Evolutionary conservation across 2,888 invertebrate species (phyloP).

Genomic region (Leptura quadrifasciata): DNA sequence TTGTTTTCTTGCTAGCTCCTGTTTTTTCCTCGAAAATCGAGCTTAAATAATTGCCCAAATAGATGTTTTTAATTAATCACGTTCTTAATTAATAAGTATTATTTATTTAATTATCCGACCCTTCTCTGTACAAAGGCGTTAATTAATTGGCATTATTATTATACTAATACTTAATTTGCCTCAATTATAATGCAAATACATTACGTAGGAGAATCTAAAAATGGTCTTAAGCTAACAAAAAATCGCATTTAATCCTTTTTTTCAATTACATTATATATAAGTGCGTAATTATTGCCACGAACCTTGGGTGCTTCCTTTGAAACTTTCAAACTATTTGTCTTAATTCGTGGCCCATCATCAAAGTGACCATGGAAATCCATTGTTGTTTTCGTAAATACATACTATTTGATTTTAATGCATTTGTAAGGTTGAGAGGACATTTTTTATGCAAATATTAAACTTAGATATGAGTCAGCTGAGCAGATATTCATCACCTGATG

Average conservation of each 20-base stretch:
- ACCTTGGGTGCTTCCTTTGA: constrained; percentile 26
- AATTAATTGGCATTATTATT: not conserved
- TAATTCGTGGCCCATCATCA: constrained; percentile 21
- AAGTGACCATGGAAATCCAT: constrained; percentile 21
- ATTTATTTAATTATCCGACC: not conserved
- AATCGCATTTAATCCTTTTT: constrained; percentile 5
- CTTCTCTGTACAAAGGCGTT: not conserved
- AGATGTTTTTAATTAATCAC: not conserved
- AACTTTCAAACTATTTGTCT: constrained; percentile 16
- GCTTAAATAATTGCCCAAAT: not conserved
- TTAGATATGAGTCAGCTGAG: constrained; percentile 1
- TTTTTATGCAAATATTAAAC: not conserved
- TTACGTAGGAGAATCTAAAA: not conserved
- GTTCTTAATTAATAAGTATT: not conserved
- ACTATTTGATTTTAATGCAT: constrained; percentile 1
- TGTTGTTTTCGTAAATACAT: constrained; percentile 12
- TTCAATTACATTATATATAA: constrained; percentile 15
- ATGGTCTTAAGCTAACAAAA: not conserved
- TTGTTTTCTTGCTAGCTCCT: no score
- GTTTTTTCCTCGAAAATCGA: not conserved
- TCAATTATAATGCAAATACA: not conserved
- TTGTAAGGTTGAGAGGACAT: not conserved
- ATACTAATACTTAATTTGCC: not conserved
- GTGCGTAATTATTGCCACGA: not conserved
- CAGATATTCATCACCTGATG: no score